A percentile compares a stretch with the other conserved stretches of the same genome.
Evolutionary conservation across 2,888 invertebrate genomes (phyloP).

Genomic region (Folsomia manolachei): DNA sequence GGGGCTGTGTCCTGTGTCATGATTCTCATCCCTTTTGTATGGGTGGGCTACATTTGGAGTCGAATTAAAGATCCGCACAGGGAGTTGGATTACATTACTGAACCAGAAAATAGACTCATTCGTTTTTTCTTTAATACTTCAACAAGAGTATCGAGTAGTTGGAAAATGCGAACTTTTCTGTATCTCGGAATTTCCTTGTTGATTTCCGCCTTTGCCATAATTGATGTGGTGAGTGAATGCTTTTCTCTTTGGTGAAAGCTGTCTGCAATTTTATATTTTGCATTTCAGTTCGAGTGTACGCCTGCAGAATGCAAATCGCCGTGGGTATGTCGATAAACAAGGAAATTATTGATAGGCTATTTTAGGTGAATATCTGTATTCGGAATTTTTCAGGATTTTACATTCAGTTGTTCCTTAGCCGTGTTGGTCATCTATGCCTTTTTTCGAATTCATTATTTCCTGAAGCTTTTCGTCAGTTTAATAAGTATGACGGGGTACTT

Average conservation of each 20-base stretch:
- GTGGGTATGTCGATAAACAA: slow-evolving; percentile 49
- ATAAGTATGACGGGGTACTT: slow-evolving; percentile 66
- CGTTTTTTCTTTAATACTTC: slow-evolving; percentile 64
- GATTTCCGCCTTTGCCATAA: slow-evolving; percentile 64
- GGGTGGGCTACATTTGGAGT: slow-evolving; percentile 73
- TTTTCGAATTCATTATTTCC: slow-evolving; percentile 75
- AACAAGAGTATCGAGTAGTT: slow-evolving; percentile 63
- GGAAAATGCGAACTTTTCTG: slow-evolving; percentile 63
- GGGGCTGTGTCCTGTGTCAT: slow-evolving; percentile 56
- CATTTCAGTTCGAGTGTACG: neutral
- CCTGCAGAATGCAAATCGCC: slow-evolving; percentile 45
- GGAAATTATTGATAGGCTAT: too few relatives aligned
- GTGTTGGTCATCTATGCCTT: slow-evolving; percentile 74
- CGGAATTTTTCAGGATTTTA: slow-evolving; percentile 67
- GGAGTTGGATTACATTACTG: slow-evolving; percentile 53
- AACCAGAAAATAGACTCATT: slow-evolving; percentile 52
- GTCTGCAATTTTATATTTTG: neutral
- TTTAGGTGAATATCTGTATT: too few relatives aligned
- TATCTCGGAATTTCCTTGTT: slow-evolving; percentile 67
- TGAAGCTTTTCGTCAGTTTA: slow-evolving; percentile 72
- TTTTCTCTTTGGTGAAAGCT: neutral
- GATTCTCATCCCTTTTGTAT: slow-evolving; percentile 66
- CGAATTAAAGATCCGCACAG: slow-evolving; percentile 57
- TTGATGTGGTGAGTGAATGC: slow-evolving; percentile 60
- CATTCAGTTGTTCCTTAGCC: slow-evolving; percentile 63